A percentile compares a stretch with the other conserved stretches of the same genome.
These are phyloP conservation scores for Megalops atlanticus DNA, from an alignment of 2,113 vertebrate species.

Conservation along the genomic window DNA sequence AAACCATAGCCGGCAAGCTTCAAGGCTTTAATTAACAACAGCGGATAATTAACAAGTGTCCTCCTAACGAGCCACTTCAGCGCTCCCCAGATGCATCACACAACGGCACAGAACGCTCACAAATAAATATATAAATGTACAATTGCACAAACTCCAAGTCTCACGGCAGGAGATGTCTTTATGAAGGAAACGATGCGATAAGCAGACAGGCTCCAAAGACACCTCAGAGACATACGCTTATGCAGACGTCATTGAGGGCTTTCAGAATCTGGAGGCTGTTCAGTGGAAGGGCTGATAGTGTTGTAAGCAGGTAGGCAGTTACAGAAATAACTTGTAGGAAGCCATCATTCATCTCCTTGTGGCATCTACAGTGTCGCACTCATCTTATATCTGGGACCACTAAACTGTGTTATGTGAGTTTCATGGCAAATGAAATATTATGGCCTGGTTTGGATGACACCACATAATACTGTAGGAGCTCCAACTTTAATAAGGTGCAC, in stretches of 20 bases:
- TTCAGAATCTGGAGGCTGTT: too few relatives aligned
- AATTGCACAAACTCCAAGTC: background rate
- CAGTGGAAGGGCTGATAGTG: too few relatives aligned
- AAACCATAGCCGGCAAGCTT: background rate
- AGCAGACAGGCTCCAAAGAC: background rate
- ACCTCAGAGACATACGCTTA: background rate
- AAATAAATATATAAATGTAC: background rate
- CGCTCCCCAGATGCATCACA: background rate
- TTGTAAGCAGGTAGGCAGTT: too few relatives aligned
- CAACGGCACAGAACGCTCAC: background rate
- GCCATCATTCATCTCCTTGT: too few relatives aligned
- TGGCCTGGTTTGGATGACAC: too few relatives aligned
- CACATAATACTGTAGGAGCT: too few relatives aligned
- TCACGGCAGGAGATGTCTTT: background rate
- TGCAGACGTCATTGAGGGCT: background rate
- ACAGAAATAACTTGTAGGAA: too few relatives aligned
- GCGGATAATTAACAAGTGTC: conserved; percentile 13
- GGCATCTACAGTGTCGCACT: too few relatives aligned
- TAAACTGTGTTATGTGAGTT: too few relatives aligned
- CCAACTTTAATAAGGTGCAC: too few relatives aligned
- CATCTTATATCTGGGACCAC: too few relatives aligned
- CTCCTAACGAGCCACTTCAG: background rate
- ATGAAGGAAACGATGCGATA: background rate
- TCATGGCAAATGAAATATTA: too few relatives aligned
- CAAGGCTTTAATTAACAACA: conserved; percentile 24